phyloP scores from a whole-genome alignment of 1,140 invertebrate genomes.

The Bemisia tabaci region DNA sequence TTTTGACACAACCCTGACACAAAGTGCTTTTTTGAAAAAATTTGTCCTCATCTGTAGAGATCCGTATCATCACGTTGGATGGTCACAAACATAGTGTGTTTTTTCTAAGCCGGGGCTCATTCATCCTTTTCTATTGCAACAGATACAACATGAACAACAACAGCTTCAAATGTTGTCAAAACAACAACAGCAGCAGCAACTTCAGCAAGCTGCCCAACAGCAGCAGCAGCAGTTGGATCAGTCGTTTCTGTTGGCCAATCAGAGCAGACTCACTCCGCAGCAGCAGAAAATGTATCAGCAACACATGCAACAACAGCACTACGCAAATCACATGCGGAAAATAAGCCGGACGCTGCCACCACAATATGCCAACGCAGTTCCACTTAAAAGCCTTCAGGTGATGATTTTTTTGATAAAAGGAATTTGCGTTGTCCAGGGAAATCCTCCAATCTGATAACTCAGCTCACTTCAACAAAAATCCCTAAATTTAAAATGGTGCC shows the following conservation, averaged over 20 bases:
- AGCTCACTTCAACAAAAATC: too few species aligned
- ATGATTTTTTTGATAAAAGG: too few species aligned
- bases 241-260: constrained; percentile 9
- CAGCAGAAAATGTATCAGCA: constrained; percentile 35
- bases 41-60: too few species aligned
- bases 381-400: not conserved
- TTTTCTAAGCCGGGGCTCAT: too few species aligned
- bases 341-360: constrained; percentile 29
- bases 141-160: constrained; percentile 1
- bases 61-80: too few species aligned
- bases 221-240: constrained; percentile 21
- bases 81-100: too few species aligned
- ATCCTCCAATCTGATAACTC: too few species aligned
- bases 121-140: too few species aligned
- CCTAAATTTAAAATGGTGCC: too few species aligned
- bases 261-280: constrained; percentile 28
- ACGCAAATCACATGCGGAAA: constrained; percentile 34
- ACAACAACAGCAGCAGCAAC: constrained; percentile 18
- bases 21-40: too few species aligned
- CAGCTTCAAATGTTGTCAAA: constrained; percentile 8
- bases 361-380: constrained; percentile 3
- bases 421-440: too few species aligned
- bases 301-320: constrained; percentile 35
- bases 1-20: too few species aligned
- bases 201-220: constrained; percentile 16